Percentiles rank a stretch among this genome's conserved stretches.
Evolutionary conservation across 2,888 invertebrate species (phyloP).

Genomic region (Pollenia amentaria): DNA sequence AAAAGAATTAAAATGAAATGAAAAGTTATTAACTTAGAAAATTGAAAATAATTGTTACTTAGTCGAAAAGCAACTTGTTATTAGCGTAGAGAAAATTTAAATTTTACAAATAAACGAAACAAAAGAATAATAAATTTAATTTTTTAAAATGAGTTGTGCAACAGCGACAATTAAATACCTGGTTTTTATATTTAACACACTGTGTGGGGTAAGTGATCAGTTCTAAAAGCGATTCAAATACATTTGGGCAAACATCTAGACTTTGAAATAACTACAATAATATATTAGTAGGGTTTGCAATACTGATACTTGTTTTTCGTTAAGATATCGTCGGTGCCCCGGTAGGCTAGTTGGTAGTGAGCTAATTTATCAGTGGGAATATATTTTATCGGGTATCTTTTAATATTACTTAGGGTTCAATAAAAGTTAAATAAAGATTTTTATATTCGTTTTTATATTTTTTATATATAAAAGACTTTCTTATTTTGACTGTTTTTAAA

Average conservation of each 20-base stretch:
- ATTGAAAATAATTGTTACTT: conserved; percentile 25
- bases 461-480: too few species aligned
- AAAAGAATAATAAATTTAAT: neutral
- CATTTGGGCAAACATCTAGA: neutral
- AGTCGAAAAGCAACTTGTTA: conserved; percentile 31
- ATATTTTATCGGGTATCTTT: too few species aligned
- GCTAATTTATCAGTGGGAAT: too few species aligned
- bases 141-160: conserved; percentile 78
- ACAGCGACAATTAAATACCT: conserved; percentile 77
- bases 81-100: conserved; percentile 1
- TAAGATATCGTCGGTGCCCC: too few species aligned
- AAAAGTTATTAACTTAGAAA: conserved; percentile 5
- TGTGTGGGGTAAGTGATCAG: conserved; percentile 79
- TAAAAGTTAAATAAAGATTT: too few species aligned
- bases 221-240: neutral
- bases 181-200: conserved; percentile 77
- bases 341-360: too few species aligned
- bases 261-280: too few species aligned
- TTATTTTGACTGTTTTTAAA: too few species aligned
- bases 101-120: neutral
- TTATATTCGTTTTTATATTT: too few species aligned
- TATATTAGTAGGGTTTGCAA: too few species aligned
- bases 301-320: too few species aligned
- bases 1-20: neutral
- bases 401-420: too few species aligned